These are phyloP conservation scores for Sterna hirundo DNA, from an alignment of 2,113 vertebrate species.

Conservation along the genomic window DNA sequence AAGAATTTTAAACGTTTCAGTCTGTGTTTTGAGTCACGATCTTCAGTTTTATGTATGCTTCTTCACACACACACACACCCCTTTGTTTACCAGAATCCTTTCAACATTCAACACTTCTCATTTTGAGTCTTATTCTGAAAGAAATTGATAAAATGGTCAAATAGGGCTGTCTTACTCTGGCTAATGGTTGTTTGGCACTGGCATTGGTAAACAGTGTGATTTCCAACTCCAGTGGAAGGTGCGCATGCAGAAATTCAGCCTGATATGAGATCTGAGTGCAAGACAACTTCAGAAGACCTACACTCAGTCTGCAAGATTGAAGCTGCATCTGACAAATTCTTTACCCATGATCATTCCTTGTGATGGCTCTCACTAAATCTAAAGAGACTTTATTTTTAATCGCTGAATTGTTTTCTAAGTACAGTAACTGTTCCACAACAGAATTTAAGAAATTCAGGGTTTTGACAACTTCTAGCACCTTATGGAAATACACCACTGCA, in stretches of 20 bases:
- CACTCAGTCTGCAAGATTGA: not conserved
- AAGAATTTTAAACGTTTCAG: not conserved
- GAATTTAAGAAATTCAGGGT: not conserved
- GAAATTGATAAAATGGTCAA: not conserved
- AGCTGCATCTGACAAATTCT: not conserved
- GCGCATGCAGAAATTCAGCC: not conserved
- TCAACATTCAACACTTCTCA: not conserved
- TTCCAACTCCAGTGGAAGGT: not conserved
- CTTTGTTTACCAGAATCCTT: not conserved
- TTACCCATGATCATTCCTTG: not conserved
- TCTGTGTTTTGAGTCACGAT: not conserved
- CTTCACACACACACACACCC: not conserved
- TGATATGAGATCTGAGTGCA: not conserved
- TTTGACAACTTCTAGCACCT: not conserved
- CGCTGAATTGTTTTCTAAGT: not conserved
- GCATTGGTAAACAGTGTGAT: not conserved
- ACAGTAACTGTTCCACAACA: not conserved
- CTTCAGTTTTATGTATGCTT: not conserved
- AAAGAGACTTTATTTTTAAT: not conserved
- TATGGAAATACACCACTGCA: not conserved
- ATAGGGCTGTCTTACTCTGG: not conserved
- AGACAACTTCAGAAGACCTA: not conserved
- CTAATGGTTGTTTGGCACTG: not conserved
- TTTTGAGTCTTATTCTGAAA: not conserved
- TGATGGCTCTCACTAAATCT: not conserved